phyloP scores from a whole-genome alignment of 2,888 invertebrate species.

The Sarcophaga subvicina region DNA sequence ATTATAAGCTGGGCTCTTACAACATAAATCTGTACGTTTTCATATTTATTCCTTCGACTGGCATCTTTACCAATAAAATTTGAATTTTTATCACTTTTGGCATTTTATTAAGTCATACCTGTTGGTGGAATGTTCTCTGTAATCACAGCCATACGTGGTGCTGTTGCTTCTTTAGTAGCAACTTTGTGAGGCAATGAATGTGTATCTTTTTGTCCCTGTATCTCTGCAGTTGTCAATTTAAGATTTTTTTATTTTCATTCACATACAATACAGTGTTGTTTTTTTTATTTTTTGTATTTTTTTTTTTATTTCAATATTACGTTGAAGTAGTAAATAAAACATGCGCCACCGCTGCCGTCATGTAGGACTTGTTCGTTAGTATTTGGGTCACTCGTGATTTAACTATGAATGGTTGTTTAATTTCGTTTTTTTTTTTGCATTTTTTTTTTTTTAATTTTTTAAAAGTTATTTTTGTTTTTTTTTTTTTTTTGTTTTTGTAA shows the following conservation, averaged over 20 bases:
- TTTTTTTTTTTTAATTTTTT: conserved; percentile 8
- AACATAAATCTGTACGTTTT: neutral
- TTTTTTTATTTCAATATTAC: conserved; percentile 42
- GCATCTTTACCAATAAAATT: neutral
- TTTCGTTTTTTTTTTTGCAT: conserved; percentile 34
- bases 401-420: conserved; percentile 58
- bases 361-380: conserved; percentile 42
- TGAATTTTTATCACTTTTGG: neutral
- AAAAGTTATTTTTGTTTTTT: conserved; percentile 14
- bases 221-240: conserved; percentile 9
- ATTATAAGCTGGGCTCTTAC: neutral
- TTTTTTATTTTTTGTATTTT: neutral
- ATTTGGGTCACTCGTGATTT: conserved; percentile 70
- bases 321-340: conserved; percentile 58
- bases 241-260: conserved; percentile 20
- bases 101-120: conserved; percentile 46
- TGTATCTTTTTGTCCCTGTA: no score
- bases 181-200: neutral
- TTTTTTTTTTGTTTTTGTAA: neutral
- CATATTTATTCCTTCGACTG: neutral
- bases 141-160: neutral
- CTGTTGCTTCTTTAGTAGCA: neutral
- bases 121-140: neutral
- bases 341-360: conserved; percentile 18
- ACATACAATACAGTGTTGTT: conserved; percentile 4